Percentiles rank a stretch among this genome's conserved stretches.
Conservation (phyloP, 2,797 vertebrate genomes). For the Buphagus erythrorhynchus region DNA sequence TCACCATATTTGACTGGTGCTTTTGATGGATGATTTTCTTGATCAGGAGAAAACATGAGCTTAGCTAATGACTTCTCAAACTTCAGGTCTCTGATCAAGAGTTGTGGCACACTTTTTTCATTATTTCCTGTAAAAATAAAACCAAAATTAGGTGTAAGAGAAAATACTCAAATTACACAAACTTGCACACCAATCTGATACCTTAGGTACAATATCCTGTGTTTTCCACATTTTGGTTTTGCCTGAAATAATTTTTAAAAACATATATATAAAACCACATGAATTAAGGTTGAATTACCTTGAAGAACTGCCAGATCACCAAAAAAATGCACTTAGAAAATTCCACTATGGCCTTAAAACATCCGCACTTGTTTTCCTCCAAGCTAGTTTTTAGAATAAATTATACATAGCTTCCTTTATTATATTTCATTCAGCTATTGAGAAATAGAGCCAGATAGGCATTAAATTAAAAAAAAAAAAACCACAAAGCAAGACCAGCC, state of each 20-base stretch:
- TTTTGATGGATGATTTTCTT: conserved; percentile 99
- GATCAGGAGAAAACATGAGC: conserved; percentile 98
- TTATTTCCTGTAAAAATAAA: conserved; percentile 78
- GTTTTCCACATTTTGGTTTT: not conserved
- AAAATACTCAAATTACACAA: not conserved
- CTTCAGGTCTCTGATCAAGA: conserved; percentile 79
- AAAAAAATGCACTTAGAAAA: not conserved
- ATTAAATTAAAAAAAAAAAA: not conserved
- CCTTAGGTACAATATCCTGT: not conserved
- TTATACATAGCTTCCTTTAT: not conserved
- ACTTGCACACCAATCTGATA: not conserved
- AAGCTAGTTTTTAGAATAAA: not conserved
- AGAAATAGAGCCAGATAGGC: not conserved
- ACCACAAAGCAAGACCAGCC: not conserved
- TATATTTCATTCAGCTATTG: not conserved
- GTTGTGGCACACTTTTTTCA: conserved; percentile 80
- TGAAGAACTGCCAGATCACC: not conserved
- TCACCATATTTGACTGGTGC: conserved; percentile 99
- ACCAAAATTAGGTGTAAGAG: not conserved
- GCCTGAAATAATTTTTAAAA: not conserved
- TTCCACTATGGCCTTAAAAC: not conserved
- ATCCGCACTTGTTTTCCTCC: not conserved
- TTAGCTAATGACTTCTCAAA: conserved; percentile 78
- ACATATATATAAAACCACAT: not conserved
- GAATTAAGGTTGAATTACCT: not conserved